Evolutionary conservation across 2,113 vertebrate species (phyloP), one percentile per base, ranked within the genome.

Genomic region (Gobius niger): DNA sequence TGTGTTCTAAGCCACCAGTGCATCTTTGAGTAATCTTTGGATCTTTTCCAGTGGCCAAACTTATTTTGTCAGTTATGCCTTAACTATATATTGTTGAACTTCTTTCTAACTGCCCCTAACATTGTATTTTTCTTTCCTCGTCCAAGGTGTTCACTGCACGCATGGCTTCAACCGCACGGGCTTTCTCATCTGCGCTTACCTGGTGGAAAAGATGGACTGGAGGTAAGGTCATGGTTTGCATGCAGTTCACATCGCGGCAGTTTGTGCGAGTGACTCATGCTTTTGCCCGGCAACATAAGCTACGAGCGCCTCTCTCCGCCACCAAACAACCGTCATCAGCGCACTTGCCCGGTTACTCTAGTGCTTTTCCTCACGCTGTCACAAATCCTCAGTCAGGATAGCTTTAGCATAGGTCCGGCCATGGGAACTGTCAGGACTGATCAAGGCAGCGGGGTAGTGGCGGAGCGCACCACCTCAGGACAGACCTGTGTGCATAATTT

Each of bases 141-240:
- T 81, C 13, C 82, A 77, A 99, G 97, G 98, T 91, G 95, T 99
- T 86, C 98, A 99, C 85, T 99, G 98, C 90, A 99, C 97, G 1
- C 97, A 99, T 84, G 97, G 98, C 85, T 99, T 99, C 90, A 99
- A 99, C 70, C 94, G 97, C 70, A 99, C 98, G 19, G 97, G 98
- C 79, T 99, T 99, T 88, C 94, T 99, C 82, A 95, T 99, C 86
- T 98, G 96, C 93, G 96, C 96, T 72, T 99, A 96, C 93, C 91
- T 99, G 91, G 97, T 99, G 4, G 96, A 97, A 89, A 99, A 98
- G 85, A 91, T 98, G 96, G 97, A 99, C 91, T 99, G 97, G 98
- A 99, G 98, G 98, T 99, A 95, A 87, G 59, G 47, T 11, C 52
- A 63, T 24, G n/a, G 34, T 18, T 42, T 41, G 14, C 59, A 41